Percentiles rank a stretch among this genome's conserved stretches.
phyloP scores from a whole-genome alignment of 1,140 invertebrate species.

The Neodiprion virginianus region DNA sequence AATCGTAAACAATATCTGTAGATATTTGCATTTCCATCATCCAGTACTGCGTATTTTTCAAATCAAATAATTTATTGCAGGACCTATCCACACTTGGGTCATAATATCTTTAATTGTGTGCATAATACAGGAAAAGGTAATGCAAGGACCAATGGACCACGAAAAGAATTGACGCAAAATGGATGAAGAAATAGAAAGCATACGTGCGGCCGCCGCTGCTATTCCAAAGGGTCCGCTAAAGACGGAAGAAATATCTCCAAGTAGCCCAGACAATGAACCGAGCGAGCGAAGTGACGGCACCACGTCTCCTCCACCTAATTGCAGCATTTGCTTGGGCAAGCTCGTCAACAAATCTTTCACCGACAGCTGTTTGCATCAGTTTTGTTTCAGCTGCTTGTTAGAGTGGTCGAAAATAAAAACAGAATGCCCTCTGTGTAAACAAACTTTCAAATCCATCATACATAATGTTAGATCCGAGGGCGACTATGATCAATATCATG shows the following conservation, averaged over 20 bases:
- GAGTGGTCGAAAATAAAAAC: slow-evolving; percentile 96
- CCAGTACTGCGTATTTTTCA: background rate
- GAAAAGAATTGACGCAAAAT: background rate
- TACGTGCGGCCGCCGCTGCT: background rate
- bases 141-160: background rate
- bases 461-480: slow-evolving; percentile 88
- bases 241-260: slow-evolving; percentile 40
- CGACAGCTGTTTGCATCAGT: slow-evolving; percentile 90
- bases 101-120: background rate
- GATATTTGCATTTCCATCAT: background rate
- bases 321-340: slow-evolving; percentile 89
- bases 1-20: background rate
- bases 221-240: slow-evolving; percentile 46
- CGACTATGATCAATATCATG: slow-evolving; percentile 87
- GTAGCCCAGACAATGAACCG: slow-evolving; percentile 31
- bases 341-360: slow-evolving; percentile 90
- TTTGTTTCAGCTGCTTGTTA: slow-evolving; percentile 91
- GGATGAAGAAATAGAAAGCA: background rate
- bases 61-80: background rate
- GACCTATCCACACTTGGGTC: background rate
- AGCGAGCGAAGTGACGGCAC: slow-evolving; percentile 54
- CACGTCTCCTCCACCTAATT: slow-evolving; percentile 80
- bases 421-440: slow-evolving; percentile 94
- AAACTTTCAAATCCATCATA: slow-evolving; percentile 88
- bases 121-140: background rate